A percentile compares a stretch with the other conserved stretches of the same genome.
These are phyloP conservation scores for Mercenaria mercenaria DNA, from an alignment of 1,140 invertebrate genomes.

Conservation along the genomic window DNA sequence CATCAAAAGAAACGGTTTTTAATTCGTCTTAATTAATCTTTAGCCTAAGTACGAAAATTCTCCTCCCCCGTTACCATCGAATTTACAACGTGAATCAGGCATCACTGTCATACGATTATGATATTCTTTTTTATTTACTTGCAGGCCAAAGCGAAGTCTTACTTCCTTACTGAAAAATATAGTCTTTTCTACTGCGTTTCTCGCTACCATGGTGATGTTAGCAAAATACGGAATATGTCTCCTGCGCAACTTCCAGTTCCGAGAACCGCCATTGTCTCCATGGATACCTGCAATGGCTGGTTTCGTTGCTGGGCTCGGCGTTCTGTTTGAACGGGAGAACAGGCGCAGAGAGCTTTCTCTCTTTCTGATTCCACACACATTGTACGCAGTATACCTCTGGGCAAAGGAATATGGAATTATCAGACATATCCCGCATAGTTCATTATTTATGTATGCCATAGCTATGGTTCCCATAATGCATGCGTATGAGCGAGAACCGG, in stretches of 20 bases:
- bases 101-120: too few species aligned
- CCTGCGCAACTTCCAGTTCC: slow-evolving; percentile 70
- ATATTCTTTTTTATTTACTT: slow-evolving; percentile 25
- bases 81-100: too few species aligned
- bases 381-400: slow-evolving; percentile 75
- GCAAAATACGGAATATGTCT: slow-evolving; percentile 81
- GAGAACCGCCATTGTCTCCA: slow-evolving; percentile 74
- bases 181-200: slow-evolving; percentile 77
- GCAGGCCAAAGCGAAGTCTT: slow-evolving; percentile 75
- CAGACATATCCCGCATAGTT: slow-evolving; percentile 71
- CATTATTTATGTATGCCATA: slow-evolving; percentile 72
- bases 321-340: slow-evolving; percentile 77
- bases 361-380: slow-evolving; percentile 78
- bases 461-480: slow-evolving; percentile 82
- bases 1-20: too few species aligned
- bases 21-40: too few species aligned
- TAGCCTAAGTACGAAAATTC: too few species aligned
- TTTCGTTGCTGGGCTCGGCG: slow-evolving; percentile 72
- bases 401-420: slow-evolving; percentile 57
- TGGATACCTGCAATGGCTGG: slow-evolving; percentile 78
- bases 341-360: slow-evolving; percentile 78
- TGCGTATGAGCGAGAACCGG: slow-evolving; percentile 80
- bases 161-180: slow-evolving; percentile 76
- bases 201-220: slow-evolving; percentile 79
- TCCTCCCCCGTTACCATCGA: too few species aligned